Evolutionary conservation across 2,888 invertebrate genomes (phyloP), one percentile per base, ranked within the genome.

Genomic region (Tetranychus piercei): DNA sequence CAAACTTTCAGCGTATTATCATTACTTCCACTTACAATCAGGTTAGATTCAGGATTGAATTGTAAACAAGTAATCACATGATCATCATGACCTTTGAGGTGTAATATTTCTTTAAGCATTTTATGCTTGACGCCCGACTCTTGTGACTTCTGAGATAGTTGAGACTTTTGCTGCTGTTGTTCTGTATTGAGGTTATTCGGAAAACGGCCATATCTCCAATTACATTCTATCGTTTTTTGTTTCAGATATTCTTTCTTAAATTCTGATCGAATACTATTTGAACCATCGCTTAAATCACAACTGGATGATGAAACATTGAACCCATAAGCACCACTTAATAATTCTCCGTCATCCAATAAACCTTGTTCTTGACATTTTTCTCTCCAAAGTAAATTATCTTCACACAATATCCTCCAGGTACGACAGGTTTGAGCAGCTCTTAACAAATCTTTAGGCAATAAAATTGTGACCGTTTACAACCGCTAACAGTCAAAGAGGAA

Each of bases 31-130:
- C 95, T 96, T 67, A 99, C 91, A 79, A 99, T 94, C 18, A 76
- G 44, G 66, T 77, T 77, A 74, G 92, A 87, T 83, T 92, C 93
- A 2, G 92, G 94, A 80, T 90, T 92, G 84, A 97, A 96, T 84
- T 99, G 97, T 34, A 99, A 87, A 82, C 99, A 99, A 0, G 99
- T 99, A 80, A 99, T 99, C 73, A 99, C 99, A 83, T 99, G 97
- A 82, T 99, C 97, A 81, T 99, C 97, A 81, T 99, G 97, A 0
- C 97, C 97, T 80, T 94, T 90, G 80, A 99, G 86, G 44, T 77
- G 72, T 18, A 77, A 55, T 9, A 77, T 74, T n/a, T 75, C 74
- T 67, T 71, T 76, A 18, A 76, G 34, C 23, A 69, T 45, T 9
- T 75, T 23, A 43, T 45, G 44, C 44, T 74, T 76, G 64, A 20